phyloP scores from a whole-genome alignment of 1,140 invertebrate species.

The Drosophila suzukii region DNA sequence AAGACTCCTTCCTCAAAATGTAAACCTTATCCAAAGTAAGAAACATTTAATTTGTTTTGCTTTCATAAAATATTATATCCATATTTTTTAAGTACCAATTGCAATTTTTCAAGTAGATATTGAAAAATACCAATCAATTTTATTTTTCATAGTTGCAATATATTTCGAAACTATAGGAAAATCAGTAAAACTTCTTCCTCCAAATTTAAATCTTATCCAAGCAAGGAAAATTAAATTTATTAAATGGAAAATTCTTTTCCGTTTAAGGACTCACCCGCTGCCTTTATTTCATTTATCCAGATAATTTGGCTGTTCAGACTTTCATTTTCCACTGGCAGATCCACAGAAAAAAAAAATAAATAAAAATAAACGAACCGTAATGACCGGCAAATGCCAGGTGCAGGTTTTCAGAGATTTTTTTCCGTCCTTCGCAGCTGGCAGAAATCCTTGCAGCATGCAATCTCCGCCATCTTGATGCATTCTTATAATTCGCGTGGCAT shows the following conservation, averaged over 20 bases:
- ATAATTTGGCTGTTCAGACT: conserved; percentile 19
- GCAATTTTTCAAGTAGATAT: no score
- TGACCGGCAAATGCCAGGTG: conserved; percentile 32
- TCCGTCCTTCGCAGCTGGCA: not conserved
- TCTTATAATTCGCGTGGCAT: conserved; percentile 31
- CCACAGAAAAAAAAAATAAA: not conserved
- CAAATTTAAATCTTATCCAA: not conserved
- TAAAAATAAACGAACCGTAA: not conserved
- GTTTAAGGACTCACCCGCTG: conserved; percentile 9
- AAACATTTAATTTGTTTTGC: no score
- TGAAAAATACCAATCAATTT: not conserved
- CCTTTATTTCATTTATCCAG: conserved; percentile 10
- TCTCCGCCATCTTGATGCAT: conserved; percentile 30
- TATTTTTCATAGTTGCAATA: not conserved
- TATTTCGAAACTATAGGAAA: no score
- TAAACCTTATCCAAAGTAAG: no score
- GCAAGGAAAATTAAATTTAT: not conserved
- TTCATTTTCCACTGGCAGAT: conserved; percentile 15
- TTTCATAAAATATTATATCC: no score
- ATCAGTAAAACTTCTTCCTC: no score
- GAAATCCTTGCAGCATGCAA: conserved; percentile 37
- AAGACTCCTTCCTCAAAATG: no score
- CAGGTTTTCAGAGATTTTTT: conserved; percentile 34
- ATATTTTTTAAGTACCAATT: no score
- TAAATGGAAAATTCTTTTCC: not conserved